Base-by-base conservation (phyloP, 1,140 invertebrate species). In the Harpegnathos saltator region DNA sequence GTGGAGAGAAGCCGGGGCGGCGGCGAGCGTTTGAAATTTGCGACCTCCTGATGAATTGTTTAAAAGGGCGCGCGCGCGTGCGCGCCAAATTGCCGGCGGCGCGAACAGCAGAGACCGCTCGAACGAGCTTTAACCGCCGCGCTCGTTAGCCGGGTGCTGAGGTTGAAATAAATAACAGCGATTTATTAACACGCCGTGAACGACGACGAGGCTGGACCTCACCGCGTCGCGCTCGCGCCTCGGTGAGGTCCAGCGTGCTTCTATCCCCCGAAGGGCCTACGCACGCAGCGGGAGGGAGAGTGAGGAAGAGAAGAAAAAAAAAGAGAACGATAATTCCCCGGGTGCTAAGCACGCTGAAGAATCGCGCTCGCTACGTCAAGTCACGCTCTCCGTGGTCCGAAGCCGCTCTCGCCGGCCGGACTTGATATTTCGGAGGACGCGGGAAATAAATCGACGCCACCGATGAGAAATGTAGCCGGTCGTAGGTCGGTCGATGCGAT, bases 131-230 rank as follows among this genome's bases (percentile, higher is more conserved):
- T 69, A 83, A 77, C 44, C 71, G 56, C 78, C 62, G 52, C 54
- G 50, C 71, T 72, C 71, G 65, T 86, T 86, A 86, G 56, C 71
- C 22, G 29, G 80, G 54, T 71, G 80, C 50, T 50, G 52, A 65
- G 71, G 78, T 62, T 66, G 22, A 72, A 86, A 86, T 86, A 86
- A 85, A 85, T 75, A 82, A 85, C 74, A 62, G 61, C 33, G 72
- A 86, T 86, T 85, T 85, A 86, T 85, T 86, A 86, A 85, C 74
- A 48, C 68, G 61, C 33, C 82, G 12, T 29, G 84, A 24, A 52
- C 26, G 29, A 52, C 26, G 52, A 26, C n/a, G 65, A 33, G 73
- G 75, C 61, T 72, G n/a, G n/a, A n/a, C n/a, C n/a, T n/a, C n/a
- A n/a, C n/a, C n/a, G n/a, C 33, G 68, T 62, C 68, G 61, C 22